Base-by-base conservation (phyloP, 1,140 invertebrate genomes). In the Pseudomyrmex gracilis region DNA sequence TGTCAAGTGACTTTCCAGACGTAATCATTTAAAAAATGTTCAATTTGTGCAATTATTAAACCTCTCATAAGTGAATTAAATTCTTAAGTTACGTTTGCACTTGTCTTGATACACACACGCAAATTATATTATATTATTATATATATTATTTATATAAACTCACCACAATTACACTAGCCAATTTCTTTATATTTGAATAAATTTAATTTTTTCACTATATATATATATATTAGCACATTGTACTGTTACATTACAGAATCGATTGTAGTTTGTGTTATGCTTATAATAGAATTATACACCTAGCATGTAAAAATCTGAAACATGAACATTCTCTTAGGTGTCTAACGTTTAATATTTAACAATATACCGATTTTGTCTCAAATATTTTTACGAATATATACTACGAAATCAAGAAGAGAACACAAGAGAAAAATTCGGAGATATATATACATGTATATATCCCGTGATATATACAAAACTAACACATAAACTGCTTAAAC, bases 231-330 rank as follows among this genome's bases (percentile, higher is more conserved):
- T 34, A 34, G 34, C 34, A 34, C 34, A 34, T 34, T 34, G 34
- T 58, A 76, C 17, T 45, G 15, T 68, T 17, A 24, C 12, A 34
- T 66, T 7, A 34, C 34, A 43, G 13, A 22, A 5, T 53, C 17
- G 10, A 45, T 43, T 63, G n/a, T n/a, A 24, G 15, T 45, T 63
- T 22, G 24, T 47, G 7, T 80, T 24, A 64, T 63, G 47, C 45
- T 70, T 58, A 71, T 55, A 80, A 47, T 86, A 7, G 7, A 73
- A 73, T 73, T 66, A 55, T 71, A 67, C 51, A 66, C 34, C 58
- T 43, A 71, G 4, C 49, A 86, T 47, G 63, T 86, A 87, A 87
- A 86, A 84, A 53, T 84, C 51, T 87, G 53, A 87, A 86, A 87
- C 82, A 66, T 83, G 78, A 87, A 87, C 58, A 87, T 84, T 51